A percentile compares a stretch with the other conserved stretches of the same genome.
Conservation (phyloP, 2,888 invertebrate genomes). For the Dolichopus griseipennis region DNA sequence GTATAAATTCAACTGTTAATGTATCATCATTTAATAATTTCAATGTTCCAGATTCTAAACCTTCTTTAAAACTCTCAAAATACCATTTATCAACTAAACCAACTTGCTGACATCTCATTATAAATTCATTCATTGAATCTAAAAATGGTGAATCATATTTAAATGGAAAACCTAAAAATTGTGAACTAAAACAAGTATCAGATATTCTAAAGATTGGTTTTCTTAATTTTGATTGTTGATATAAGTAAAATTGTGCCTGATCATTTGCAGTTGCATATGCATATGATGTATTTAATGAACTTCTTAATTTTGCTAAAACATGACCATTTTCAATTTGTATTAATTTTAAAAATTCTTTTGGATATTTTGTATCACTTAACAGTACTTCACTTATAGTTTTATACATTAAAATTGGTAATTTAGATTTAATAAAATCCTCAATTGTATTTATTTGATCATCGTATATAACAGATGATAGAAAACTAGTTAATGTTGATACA, state of each 20-base stretch:
- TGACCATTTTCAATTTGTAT: slow-evolving; percentile 1
- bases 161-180: slow-evolving; percentile 10
- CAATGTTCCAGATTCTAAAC: background rate
- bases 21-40: background rate
- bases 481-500: slow-evolving; percentile 13
- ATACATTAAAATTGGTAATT: slow-evolving; percentile 11
- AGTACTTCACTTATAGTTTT: background rate
- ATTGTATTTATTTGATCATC: slow-evolving; percentile 12
- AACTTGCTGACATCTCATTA: slow-evolving; percentile 7
- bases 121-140: slow-evolving; percentile 8
- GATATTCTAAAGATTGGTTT: slow-evolving; percentile 10
- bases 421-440: slow-evolving; percentile 2
- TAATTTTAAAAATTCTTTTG: slow-evolving; percentile 4
- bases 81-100: slow-evolving; percentile 12
- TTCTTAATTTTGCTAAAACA: slow-evolving; percentile 8
- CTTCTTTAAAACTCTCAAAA: slow-evolving; percentile 7
- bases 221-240: slow-evolving; percentile 11
- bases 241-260: background rate
- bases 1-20: background rate
- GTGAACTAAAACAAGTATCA: slow-evolving; percentile 12
- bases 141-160: slow-evolving; percentile 15
- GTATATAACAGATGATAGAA: slow-evolving; percentile 9
- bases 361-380: background rate
- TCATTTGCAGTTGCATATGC: slow-evolving; percentile 8
- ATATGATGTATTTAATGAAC: slow-evolving; percentile 13